phyloP scores from a whole-genome alignment of 2,113 vertebrate species.

The Spermophilus dauricus region DNA sequence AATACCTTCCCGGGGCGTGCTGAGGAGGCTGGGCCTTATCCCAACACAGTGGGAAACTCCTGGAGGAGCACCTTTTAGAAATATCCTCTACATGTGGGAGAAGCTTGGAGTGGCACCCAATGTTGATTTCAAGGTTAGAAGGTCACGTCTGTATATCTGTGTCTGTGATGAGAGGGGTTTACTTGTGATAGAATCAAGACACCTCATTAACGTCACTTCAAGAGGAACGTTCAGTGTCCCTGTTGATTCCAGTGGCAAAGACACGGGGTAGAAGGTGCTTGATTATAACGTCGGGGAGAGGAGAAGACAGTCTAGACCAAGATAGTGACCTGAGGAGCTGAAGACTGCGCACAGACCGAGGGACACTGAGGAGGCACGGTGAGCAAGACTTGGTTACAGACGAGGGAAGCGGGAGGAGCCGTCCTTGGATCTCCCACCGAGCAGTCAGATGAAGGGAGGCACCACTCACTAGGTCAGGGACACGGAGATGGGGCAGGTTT shows the following conservation, averaged over 20 bases:
- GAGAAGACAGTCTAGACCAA: constrained; percentile 14
- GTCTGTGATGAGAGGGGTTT: constrained; percentile 48
- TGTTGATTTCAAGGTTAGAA: constrained; percentile 13
- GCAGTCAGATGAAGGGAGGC: neutral
- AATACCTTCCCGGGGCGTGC: neutral
- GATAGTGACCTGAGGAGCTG: constrained; percentile 24
- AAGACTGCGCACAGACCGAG: neutral
- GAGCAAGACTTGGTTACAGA: constrained; percentile 3
- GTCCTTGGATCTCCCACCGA: neutral
- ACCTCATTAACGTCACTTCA: neutral
- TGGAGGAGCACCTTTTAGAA: neutral
- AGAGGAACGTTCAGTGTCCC: neutral
- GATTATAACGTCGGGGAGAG: neutral
- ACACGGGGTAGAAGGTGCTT: constrained; percentile 23
- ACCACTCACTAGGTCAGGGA: neutral
- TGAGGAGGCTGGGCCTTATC: neutral
- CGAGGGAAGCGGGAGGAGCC: neutral
- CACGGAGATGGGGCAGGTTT: neutral
- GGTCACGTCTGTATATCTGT: neutral
- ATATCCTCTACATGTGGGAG: neutral
- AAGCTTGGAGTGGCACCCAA: neutral
- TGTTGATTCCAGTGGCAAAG: constrained; percentile 15
- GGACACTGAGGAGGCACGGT: neutral
- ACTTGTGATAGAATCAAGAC: constrained; percentile 42
- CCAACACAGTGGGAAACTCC: neutral